phyloP scores from a whole-genome alignment of 2,888 invertebrate species.

The Hedychridium roseum region DNA sequence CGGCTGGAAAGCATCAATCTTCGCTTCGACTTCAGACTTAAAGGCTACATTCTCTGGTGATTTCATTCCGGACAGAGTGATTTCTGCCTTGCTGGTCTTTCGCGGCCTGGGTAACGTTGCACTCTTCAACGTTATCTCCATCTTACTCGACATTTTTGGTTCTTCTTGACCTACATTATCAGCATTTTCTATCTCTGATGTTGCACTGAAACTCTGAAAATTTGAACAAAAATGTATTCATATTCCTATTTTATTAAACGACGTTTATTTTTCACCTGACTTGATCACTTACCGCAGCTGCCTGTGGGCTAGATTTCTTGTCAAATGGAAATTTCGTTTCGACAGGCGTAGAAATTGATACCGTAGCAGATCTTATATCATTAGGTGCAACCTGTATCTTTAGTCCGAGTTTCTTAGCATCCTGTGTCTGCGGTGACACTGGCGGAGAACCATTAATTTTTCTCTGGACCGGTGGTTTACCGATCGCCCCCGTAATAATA shows the following conservation, averaged over 20 bases:
- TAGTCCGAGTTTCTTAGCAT: constrained; percentile 51
- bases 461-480: constrained; percentile 49
- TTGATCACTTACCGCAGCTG: constrained; percentile 44
- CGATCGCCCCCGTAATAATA: constrained; percentile 56
- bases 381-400: constrained; percentile 59
- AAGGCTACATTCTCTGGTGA: constrained; percentile 46
- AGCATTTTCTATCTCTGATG: constrained; percentile 4
- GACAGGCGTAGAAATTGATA: constrained; percentile 60
- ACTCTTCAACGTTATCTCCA: constrained; percentile 73
- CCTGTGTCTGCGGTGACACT: constrained; percentile 53
- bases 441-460: constrained; percentile 54
- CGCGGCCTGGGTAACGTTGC: constrained; percentile 72
- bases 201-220: constrained; percentile 11
- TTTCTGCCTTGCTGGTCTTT: constrained; percentile 73
- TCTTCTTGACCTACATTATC: constrained; percentile 38
- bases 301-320: constrained; percentile 36
- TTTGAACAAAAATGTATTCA: background rate
- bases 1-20: constrained; percentile 55
- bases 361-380: constrained; percentile 58
- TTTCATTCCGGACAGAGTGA: constrained; percentile 67
- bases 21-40: constrained; percentile 57
- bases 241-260: background rate
- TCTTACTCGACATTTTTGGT: constrained; percentile 68
- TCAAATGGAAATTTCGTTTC: constrained; percentile 56
- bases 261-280: too few relatives aligned